Conservation (phyloP, 2,888 invertebrate species). For the Harpalus rufipes region DNA sequence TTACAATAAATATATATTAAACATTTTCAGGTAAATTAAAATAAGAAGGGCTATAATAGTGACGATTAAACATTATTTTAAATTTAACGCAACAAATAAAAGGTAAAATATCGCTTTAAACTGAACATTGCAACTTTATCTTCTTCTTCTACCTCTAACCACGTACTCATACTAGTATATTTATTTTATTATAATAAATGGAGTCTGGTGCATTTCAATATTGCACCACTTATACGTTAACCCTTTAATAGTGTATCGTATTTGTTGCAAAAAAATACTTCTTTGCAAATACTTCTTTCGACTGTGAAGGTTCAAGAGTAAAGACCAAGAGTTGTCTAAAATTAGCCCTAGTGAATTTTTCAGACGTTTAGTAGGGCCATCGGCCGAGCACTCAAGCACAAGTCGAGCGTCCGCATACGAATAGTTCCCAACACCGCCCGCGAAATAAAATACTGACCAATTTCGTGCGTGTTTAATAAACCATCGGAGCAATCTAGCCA, state of each 20-base stretch:
- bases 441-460: slow-evolving; percentile 39
- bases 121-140: too few relatives aligned
- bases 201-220: too few relatives aligned
- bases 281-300: not conserved
- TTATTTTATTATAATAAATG: too few relatives aligned
- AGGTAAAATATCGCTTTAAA: too few relatives aligned
- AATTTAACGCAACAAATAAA: too few relatives aligned
- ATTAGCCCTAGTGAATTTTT: slow-evolving; percentile 37
- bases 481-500: slow-evolving; percentile 28
- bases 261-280: slow-evolving; percentile 13
- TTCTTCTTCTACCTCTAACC: too few relatives aligned
- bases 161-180: too few relatives aligned
- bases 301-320: slow-evolving; percentile 29
- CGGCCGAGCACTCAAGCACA: slow-evolving; percentile 14
- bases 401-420: slow-evolving; percentile 17
- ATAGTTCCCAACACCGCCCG: not conserved
- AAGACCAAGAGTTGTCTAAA: slow-evolving; percentile 32
- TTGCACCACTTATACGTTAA: too few relatives aligned
- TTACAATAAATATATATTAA: too few relatives aligned
- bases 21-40: too few relatives aligned
- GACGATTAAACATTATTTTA: too few relatives aligned
- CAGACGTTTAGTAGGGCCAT: slow-evolving; percentile 1
- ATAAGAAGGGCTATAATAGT: too few relatives aligned
- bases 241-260: not conserved
- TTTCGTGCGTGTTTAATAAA: slow-evolving; percentile 46